Evolutionary conservation across 1,140 invertebrate species (phyloP).

Genomic region (Drosophila ananassae): DNA sequence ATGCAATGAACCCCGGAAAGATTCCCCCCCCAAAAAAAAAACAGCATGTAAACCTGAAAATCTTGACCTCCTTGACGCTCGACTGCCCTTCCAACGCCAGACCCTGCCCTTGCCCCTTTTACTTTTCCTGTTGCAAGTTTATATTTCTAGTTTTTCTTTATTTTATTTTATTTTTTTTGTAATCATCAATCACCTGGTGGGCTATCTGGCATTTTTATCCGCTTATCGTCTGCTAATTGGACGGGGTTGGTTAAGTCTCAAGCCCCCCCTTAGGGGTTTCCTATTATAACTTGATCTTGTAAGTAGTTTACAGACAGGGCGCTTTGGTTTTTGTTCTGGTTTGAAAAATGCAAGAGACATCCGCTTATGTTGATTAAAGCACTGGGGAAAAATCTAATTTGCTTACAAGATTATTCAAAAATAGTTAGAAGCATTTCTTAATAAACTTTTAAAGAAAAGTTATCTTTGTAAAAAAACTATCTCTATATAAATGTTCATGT

Average conservation of each 20-base stretch:
- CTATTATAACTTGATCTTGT: background rate
- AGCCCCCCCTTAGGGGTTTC: background rate
- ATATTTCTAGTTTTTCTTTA: slow-evolving; percentile 4
- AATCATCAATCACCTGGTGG: slow-evolving; percentile 27
- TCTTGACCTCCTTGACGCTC: slow-evolving; percentile 35
- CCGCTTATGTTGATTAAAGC: too few relatives aligned
- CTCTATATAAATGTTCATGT: too few relatives aligned
- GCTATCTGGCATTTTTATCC: slow-evolving; percentile 8
- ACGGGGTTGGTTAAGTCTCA: slow-evolving; percentile 10
- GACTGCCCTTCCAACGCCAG: slow-evolving; percentile 10
- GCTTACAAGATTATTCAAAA: too few relatives aligned
- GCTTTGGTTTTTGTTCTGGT: too few relatives aligned
- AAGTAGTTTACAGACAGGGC: background rate
- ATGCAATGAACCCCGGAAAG: slow-evolving; percentile 31
- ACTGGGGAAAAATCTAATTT: too few relatives aligned
- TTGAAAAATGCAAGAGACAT: too few relatives aligned
- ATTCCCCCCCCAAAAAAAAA: background rate
- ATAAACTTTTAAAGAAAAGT: too few relatives aligned
- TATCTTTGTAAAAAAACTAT: too few relatives aligned
- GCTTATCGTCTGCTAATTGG: slow-evolving; percentile 35
- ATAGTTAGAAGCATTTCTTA: too few relatives aligned
- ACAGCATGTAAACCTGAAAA: background rate
- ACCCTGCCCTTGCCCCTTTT: slow-evolving; percentile 17
- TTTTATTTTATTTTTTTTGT: background rate
- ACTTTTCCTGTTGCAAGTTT: slow-evolving; percentile 10